Conservation (phyloP, 2,888 invertebrate genomes). For the Xestia sexstrigata region DNA sequence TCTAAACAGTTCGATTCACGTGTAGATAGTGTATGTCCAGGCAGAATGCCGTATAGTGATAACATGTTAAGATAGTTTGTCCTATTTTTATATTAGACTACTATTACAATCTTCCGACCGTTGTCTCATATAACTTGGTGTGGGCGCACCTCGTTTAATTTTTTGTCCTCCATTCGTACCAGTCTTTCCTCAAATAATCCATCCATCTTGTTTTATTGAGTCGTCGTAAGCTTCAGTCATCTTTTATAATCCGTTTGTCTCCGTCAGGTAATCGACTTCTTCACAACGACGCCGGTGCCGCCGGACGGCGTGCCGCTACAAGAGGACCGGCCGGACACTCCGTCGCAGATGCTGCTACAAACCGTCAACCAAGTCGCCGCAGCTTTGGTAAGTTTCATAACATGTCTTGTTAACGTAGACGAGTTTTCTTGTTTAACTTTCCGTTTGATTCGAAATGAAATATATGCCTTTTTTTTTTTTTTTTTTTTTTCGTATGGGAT, state of each 20-base stretch:
- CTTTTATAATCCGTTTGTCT: neutral
- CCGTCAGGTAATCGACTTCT: slow-evolving; percentile 92
- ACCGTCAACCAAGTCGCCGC: slow-evolving; percentile 88
- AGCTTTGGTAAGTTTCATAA: slow-evolving; percentile 76
- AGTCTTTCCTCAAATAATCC: neutral
- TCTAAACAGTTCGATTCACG: too few relatives aligned
- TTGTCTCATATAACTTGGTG: neutral
- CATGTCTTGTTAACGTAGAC: neutral
- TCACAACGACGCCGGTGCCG: slow-evolving; percentile 90
- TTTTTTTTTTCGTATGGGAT: too few relatives aligned
- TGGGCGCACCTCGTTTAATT: neutral
- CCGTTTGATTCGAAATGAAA: too few relatives aligned
- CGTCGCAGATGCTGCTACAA: slow-evolving; percentile 81
- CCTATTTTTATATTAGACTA: too few relatives aligned
- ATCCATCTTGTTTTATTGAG: neutral
- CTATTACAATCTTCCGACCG: neutral
- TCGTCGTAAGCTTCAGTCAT: neutral
- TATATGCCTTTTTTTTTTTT: too few relatives aligned
- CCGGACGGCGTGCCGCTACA: slow-evolving; percentile 89
- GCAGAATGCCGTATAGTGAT: too few relatives aligned
- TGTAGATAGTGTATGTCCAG: too few relatives aligned
- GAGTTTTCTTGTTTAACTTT: too few relatives aligned
- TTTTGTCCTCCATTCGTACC: neutral
- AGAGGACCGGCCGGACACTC: slow-evolving; percentile 83
- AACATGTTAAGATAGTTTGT: too few relatives aligned